Evolutionary conservation across 2,888 invertebrate genomes (phyloP).

Genomic region (Herminia tarsipennalis): DNA sequence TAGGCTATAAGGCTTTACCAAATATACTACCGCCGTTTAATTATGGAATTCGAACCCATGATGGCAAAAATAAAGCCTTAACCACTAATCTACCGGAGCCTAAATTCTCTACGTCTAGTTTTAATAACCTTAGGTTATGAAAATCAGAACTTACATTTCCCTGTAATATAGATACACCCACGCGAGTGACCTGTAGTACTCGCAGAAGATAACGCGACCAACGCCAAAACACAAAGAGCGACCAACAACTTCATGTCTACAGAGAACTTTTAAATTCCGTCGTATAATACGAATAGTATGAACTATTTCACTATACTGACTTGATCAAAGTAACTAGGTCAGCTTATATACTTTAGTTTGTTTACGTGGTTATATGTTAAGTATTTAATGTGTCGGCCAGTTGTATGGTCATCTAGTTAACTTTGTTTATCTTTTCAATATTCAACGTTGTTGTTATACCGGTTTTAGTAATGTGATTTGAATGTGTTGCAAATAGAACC

Average conservation of each 20-base stretch:
- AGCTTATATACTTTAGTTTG: neutral
- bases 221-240: constrained; percentile 29
- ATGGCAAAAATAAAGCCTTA: too few relatives aligned
- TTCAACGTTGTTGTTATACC: too few relatives aligned
- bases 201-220: constrained; percentile 41
- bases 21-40: too few relatives aligned
- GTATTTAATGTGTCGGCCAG: neutral
- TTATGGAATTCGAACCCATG: too few relatives aligned
- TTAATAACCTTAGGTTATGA: too few relatives aligned
- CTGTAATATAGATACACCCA: constrained; percentile 57
- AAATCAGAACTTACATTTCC: constrained; percentile 64
- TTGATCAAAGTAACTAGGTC: neutral
- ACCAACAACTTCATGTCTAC: constrained; percentile 46
- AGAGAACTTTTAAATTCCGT: neutral
- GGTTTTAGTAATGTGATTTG: too few relatives aligned
- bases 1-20: too few relatives aligned
- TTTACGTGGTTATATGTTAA: neutral
- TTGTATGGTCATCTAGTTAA: too few relatives aligned
- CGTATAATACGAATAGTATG: neutral
- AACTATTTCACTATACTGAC: neutral
- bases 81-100: too few relatives aligned
- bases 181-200: constrained; percentile 31
- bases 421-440: too few relatives aligned
- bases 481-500: too few relatives aligned
- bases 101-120: too few relatives aligned